Evolutionary conservation across 2,888 invertebrate genomes (phyloP).

Genomic region (Phyto melanocephala): DNA sequence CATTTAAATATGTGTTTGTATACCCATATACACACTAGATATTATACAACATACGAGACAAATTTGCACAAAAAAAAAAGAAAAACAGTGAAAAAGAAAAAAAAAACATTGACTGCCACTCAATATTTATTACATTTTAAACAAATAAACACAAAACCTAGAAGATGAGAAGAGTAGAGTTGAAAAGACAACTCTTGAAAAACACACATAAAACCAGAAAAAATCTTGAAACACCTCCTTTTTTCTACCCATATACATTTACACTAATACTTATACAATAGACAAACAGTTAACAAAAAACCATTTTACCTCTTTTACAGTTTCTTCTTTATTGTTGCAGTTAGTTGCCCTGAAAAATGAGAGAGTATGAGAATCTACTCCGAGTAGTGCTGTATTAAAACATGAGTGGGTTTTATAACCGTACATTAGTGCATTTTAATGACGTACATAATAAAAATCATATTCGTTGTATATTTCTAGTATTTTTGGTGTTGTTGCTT

Average conservation of each 20-base stretch:
- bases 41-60: constrained; percentile 70
- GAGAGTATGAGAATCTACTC: constrained; percentile 12
- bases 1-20: neutral
- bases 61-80: constrained; percentile 43
- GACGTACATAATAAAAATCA: constrained; percentile 78
- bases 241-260: constrained; percentile 50
- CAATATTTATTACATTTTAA: constrained; percentile 77
- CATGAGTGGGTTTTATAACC: constrained; percentile 63
- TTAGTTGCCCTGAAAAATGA: neutral
- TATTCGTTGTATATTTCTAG: constrained; percentile 73
- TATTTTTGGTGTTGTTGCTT: constrained; percentile 17
- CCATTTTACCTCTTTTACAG: constrained; percentile 10
- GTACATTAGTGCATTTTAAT: constrained; percentile 76
- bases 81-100: constrained; percentile 36
- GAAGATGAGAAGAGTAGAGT: constrained; percentile 30
- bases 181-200: neutral
- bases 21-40: constrained; percentile 8
- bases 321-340: neutral
- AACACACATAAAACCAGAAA: neutral
- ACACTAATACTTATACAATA: constrained; percentile 41
- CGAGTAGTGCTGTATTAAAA: constrained; percentile 25
- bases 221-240: constrained; percentile 51
- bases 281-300: neutral
- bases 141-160: constrained; percentile 74
- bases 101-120: constrained; percentile 68